A percentile compares a stretch with the other conserved stretches of the same genome.
These are phyloP conservation scores for Pollicipes pollicipes DNA, from an alignment of 1,140 invertebrate species.

Conservation along the genomic window DNA sequence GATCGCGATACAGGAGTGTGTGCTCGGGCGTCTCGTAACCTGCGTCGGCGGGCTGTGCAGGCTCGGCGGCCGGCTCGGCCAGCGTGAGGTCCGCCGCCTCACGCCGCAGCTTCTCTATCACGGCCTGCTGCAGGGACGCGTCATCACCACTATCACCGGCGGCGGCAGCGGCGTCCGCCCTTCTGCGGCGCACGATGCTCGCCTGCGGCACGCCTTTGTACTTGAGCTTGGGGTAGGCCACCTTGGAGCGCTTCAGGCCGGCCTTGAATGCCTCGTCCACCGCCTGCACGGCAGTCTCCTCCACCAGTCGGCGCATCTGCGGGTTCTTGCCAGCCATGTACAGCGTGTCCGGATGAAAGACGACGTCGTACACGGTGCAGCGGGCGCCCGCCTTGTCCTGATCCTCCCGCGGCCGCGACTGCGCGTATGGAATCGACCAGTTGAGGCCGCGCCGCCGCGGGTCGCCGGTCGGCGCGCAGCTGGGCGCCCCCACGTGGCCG, in stretches of 20 bases:
- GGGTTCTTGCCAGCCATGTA: slow-evolving; percentile 26
- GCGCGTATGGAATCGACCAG: slow-evolving; percentile 13
- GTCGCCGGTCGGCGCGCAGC: not conserved
- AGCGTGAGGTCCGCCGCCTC: not conserved
- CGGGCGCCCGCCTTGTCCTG: not conserved
- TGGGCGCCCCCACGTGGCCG: slow-evolving; percentile 5
- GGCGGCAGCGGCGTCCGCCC: not conserved
- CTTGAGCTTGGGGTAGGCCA: not conserved
- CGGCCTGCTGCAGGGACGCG: not conserved
- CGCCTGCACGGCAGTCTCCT: slow-evolving; percentile 31
- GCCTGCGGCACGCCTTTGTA: not conserved
- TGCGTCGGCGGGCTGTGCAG: not conserved
- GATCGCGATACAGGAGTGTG: not conserved
- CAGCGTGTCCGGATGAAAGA: slow-evolving; percentile 31
- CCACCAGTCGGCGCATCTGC: slow-evolving; percentile 26
- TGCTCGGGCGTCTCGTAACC: not conserved
- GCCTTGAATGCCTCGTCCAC: slow-evolving; percentile 26
- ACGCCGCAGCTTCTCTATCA: not conserved
- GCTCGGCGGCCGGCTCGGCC: not conserved
- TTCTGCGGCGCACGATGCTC: not conserved
- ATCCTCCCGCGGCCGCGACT: slow-evolving; percentile 1
- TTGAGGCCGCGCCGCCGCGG: not conserved
- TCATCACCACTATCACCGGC: not conserved
- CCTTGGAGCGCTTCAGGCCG: slow-evolving; percentile 22
- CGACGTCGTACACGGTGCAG: slow-evolving; percentile 28